These are phyloP conservation scores for Anastatus disparis DNA, from an alignment of 1,140 invertebrate species.

Conservation along the genomic window DNA sequence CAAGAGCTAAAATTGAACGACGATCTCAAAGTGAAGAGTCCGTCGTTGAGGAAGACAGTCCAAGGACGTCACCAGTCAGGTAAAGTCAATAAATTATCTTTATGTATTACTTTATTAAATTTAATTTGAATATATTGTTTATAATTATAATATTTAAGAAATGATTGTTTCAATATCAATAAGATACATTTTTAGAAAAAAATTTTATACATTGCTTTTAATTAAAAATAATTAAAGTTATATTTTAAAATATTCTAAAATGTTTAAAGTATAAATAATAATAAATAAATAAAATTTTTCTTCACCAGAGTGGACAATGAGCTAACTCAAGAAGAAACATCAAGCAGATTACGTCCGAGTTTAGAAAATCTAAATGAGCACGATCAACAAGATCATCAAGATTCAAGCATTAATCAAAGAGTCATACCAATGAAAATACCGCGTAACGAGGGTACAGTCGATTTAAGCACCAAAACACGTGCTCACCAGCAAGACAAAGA, in stretches of 20 bases:
- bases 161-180: no score
- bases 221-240: not conserved
- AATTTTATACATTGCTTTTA: no score
- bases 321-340: conserved; percentile 46
- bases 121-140: no score
- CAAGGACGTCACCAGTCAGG: conserved; percentile 50
- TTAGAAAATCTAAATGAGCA: conserved; percentile 58
- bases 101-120: no score
- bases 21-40: conserved; percentile 58
- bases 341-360: conserved; percentile 55
- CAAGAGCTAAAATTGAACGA: conserved; percentile 49
- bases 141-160: no score
- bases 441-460: conserved; percentile 60
- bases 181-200: no score
- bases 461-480: conserved; percentile 57
- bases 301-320: no score
- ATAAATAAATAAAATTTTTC: no score
- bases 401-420: conserved; percentile 35
- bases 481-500: conserved; percentile 60
- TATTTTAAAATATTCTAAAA: not conserved
- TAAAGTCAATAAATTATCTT: no score
- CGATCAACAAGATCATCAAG: conserved; percentile 14
- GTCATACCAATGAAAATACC: conserved; percentile 60
- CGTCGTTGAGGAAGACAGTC: conserved; percentile 56
- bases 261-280: not conserved